Conservation (phyloP, 2,797 vertebrate species). For the Brachyrhaphis roseni region DNA sequence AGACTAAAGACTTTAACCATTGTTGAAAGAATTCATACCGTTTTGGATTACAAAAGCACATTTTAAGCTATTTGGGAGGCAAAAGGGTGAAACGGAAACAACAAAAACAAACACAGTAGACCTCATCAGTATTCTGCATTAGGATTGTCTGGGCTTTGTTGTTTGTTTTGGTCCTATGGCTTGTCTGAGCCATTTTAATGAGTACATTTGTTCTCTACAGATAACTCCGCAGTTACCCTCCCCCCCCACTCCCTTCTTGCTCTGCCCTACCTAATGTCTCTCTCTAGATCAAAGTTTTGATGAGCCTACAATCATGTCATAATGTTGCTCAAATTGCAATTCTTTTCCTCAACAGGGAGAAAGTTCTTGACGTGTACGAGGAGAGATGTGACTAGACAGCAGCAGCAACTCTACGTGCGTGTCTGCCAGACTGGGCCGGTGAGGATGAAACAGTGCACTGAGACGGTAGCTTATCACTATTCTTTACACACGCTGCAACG, state of each 20-base stretch:
- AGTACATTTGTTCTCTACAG: slow-evolving; percentile 50
- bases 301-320: slow-evolving; percentile 60
- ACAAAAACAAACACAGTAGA: slow-evolving; percentile 49
- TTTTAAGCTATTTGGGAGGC: slow-evolving; percentile 30
- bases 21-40: background rate
- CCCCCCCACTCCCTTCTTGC: slow-evolving; percentile 18
- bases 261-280: slow-evolving; percentile 50
- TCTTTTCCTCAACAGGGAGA: slow-evolving; percentile 26
- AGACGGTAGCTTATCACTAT: slow-evolving; percentile 74
- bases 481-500: slow-evolving; percentile 68
- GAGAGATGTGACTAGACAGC: slow-evolving; percentile 69
- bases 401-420: slow-evolving; percentile 70
- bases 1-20: background rate
- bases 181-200: slow-evolving; percentile 74
- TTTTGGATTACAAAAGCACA: slow-evolving; percentile 34
- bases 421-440: slow-evolving; percentile 69
- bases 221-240: slow-evolving; percentile 44
- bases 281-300: slow-evolving; percentile 63
- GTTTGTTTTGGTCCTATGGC: slow-evolving; percentile 71
- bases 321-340: slow-evolving; percentile 58
- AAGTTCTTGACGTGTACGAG: slow-evolving; percentile 42
- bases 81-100: slow-evolving; percentile 32
- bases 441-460: slow-evolving; percentile 67
- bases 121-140: slow-evolving; percentile 78
- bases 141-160: slow-evolving; percentile 74